Evolutionary conservation across 2,113 vertebrate genomes (phyloP), one percentile per base, ranked within the genome.

Genomic region (Heloderma charlesbogerti): DNA sequence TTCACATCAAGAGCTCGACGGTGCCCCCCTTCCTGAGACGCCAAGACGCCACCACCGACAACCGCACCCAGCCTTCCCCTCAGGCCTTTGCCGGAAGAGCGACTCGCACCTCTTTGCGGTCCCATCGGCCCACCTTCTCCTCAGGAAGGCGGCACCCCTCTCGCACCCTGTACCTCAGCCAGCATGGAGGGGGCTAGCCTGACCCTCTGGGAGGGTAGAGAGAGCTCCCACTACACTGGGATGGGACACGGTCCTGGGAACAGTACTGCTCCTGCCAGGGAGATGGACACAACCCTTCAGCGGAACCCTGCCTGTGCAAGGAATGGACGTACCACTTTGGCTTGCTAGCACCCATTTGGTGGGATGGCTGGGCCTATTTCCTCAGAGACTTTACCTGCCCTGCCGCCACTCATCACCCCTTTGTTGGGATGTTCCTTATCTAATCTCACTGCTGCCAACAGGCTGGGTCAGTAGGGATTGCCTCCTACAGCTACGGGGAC

Each of bases 1-100:
- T 99, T 94, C 98, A 98, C 95, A 99, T 99, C 96, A 99, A 98
- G 97, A 98, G 98, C 13, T 99, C 98, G 1, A 98, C 98, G 0
- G 98, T 99, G 60, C 98, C 98, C 18, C 98, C 98, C 9, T 98
- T 98, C 0, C 98, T 98, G 27, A 97, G 98, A 0, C 98, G 75
- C 29, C 95, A 94, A 71, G 94, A 93, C 0, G 92, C 93, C 31
- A 89, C 45, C 90, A 97, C 91, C 0, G 96, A 92, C 97, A 98
- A 96, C 96, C 48, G 57, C 89, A 86, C 91, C 93, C 81, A 57
- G 88, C 86, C 94, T 9, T 80, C 89, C 92, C 86, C 90, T 0
- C 60, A 9, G 0, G 9, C 34, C 89, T 86, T 92, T 80, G 90
- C 60, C 0, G 95, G 83, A 89, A 88, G 84, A 8, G 31, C 45